Base-by-base conservation (phyloP, 2,888 invertebrate species). In the Brenthis ino region DNA sequence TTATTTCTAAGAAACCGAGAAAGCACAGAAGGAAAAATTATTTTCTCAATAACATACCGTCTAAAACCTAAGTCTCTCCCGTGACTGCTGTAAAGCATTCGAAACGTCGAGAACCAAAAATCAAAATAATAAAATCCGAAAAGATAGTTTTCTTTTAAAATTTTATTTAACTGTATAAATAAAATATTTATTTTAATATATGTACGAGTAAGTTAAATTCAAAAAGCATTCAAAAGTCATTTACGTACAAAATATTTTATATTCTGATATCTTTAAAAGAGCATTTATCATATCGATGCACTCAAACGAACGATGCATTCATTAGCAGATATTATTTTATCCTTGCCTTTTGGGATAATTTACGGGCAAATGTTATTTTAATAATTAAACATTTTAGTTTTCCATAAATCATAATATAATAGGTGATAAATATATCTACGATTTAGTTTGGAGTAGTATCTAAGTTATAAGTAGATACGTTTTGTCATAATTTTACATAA, bases 241-340 rank as follows among this genome's bases (percentile, higher is more conserved):
- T 53, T 20, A 37, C 47, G 24, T 14, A 37, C n/a, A 53, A 43
- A 53, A 57, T 53, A 58, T 65, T 65, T 51, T 37, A 57, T 24
- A 24, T 57, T 11, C 51, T 43, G 53, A 14, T 58, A 53, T 53
- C 51, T 43, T 53, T 65, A 43, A 65, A 57, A 12, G 51, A 61
- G 24, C 16, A 57, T 69, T 67, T 48, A 72, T 72, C 63, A 64
- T 58, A 37, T 14, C 24, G 37, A 57, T 69, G 67, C 63, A 67
- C 69, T 69, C 69, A 65, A 65, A 57, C 63, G 51, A 65, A 67
- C 57, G 65, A 51, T 64, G 51, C 67, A 51, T 66, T 69, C 57
- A 69, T 72, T 67, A 67, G 64, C 64, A 33, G 66, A 53, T 68
- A 67, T 70, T 67, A 67, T 69, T 64, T 51, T 57, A 58, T 63